Evolutionary conservation across 2,113 vertebrate species (phyloP).

Genomic region (Entomyzon cyanotis): DNA sequence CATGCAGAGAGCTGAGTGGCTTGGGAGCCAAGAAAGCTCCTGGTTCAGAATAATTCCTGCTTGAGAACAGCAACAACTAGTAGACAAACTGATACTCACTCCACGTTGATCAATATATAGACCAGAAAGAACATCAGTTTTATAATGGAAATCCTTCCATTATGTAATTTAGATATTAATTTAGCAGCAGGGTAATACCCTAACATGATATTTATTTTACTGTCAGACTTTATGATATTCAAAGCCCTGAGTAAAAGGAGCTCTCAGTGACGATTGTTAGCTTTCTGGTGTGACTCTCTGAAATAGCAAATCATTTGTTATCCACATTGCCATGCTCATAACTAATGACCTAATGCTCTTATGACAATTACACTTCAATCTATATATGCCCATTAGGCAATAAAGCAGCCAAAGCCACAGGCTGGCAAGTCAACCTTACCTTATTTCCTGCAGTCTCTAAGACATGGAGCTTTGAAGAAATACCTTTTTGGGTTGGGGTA

Average conservation of each 20-base stretch:
- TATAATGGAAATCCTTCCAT: background rate
- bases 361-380: background rate
- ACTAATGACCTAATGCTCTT: background rate
- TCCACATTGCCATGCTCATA: background rate
- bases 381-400: background rate
- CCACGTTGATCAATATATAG: background rate
- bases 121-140: background rate
- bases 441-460: background rate
- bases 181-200: background rate
- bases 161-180: background rate
- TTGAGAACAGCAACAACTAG: background rate
- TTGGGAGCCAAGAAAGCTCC: background rate
- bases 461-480: background rate
- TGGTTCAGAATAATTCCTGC: background rate
- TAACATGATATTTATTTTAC: background rate
- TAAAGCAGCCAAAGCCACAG: background rate
- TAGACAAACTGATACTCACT: background rate
- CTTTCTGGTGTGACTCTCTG: background rate
- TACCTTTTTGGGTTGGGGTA: background rate
- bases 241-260: background rate
- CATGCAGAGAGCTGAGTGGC: background rate
- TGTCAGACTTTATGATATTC: background rate
- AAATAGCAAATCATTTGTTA: background rate
- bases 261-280: background rate
- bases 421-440: background rate